phyloP scores from a whole-genome alignment of 1,140 invertebrate species.

The Caerostris darwini region DNA sequence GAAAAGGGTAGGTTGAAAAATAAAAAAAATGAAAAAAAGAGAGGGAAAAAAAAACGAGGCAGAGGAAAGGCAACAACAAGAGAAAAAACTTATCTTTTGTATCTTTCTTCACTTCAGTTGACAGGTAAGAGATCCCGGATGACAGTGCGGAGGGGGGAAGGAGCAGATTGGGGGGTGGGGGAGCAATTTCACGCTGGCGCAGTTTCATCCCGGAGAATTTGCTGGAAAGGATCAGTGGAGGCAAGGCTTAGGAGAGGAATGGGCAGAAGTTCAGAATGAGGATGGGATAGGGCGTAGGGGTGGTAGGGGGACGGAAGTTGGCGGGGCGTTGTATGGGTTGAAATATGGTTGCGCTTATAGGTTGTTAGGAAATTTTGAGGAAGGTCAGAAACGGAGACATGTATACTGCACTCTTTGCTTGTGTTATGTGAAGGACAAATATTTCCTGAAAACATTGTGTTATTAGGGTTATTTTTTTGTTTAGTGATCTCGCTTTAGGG shows the following conservation, averaged over 20 bases:
- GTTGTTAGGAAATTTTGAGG: neutral
- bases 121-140: conserved; percentile 66
- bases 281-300: neutral
- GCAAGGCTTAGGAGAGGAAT: neutral
- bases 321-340: conserved; percentile 10
- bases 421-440: neutral
- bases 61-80: conserved; percentile 5
- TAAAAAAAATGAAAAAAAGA: neutral
- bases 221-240: conserved; percentile 41
- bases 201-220: conserved; percentile 56
- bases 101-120: conserved; percentile 68
- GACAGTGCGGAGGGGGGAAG: conserved; percentile 25
- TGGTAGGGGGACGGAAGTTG: neutral
- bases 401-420: neutral
- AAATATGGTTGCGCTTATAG: conserved; percentile 25
- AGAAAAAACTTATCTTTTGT: conserved; percentile 55
- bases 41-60: neutral
- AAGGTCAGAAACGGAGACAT: neutral
- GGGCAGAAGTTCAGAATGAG: neutral
- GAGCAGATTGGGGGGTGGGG: neutral
- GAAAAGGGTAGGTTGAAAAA: neutral
- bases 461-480: no score
- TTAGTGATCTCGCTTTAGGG: no score
- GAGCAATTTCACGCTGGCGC: conserved; percentile 66
- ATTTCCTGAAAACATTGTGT: no score